phyloP scores from a whole-genome alignment of 1,140 invertebrate genomes.

The Trissolcus basalis region DNA sequence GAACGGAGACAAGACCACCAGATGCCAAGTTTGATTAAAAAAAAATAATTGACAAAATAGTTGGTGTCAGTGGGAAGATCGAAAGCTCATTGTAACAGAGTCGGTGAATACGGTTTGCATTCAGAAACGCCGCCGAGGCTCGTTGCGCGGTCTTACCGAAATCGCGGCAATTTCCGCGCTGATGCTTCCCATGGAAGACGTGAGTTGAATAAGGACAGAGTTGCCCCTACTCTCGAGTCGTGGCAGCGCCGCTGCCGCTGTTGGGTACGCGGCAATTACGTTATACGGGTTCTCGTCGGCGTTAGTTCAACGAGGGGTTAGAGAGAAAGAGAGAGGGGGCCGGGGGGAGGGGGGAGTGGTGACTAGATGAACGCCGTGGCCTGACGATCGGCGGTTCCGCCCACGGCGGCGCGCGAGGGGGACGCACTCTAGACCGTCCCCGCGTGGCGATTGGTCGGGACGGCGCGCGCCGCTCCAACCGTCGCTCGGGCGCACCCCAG shows the following conservation, averaged over 20 bases:
- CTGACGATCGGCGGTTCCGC: not conserved
- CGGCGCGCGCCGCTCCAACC: conserved; percentile 62
- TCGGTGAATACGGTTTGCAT: no score
- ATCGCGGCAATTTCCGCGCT: not conserved
- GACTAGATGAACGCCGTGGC: conserved; percentile 4
- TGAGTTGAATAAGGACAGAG: not conserved
- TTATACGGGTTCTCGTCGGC: conserved; percentile 17
- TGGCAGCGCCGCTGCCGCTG: conserved; percentile 7
- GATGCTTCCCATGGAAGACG: not conserved
- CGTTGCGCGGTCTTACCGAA: not conserved
- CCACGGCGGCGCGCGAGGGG: not conserved
- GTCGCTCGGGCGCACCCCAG: conserved; percentile 32
- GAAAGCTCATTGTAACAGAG: no score
- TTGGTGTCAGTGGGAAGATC: no score
- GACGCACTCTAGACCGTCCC: conserved; percentile 54
- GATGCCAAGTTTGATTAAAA: not conserved
- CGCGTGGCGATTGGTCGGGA: conserved; percentile 26
- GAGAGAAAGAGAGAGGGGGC: not conserved
- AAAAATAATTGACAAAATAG: no score
- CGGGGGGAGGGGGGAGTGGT: conserved; percentile 8
- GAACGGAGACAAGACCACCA: no score
- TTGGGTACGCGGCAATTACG: conserved; percentile 26
- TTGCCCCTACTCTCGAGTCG: not conserved
- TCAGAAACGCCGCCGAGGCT: no score
- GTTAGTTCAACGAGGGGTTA: not conserved